Evolutionary conservation across 2,797 vertebrate species (phyloP).

Genomic region (Sparidentex hasta): DNA sequence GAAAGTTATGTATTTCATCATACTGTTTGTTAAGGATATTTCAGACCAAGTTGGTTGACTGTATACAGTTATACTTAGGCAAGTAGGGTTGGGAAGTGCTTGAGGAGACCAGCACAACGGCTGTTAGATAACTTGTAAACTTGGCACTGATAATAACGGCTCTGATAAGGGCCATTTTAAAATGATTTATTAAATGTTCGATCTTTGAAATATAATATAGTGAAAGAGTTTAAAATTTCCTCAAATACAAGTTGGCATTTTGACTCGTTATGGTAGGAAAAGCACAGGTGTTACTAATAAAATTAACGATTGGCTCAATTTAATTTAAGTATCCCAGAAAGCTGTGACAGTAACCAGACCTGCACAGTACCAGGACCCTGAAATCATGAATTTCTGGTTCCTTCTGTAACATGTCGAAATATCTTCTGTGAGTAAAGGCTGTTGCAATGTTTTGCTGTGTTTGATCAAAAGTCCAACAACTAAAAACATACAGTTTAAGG

Average conservation of each 20-base stretch:
- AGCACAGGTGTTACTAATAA: too few species aligned
- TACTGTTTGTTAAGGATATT: background rate
- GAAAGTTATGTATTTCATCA: background rate
- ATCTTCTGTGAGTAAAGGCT: background rate
- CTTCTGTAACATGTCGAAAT: background rate
- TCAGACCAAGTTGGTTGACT: background rate
- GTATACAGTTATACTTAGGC: background rate
- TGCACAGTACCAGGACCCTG: too few species aligned
- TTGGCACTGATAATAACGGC: background rate
- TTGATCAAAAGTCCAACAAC: background rate
- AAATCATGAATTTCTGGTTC: background rate
- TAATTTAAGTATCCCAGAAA: too few species aligned
- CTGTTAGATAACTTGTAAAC: background rate
- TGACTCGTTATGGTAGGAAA: too few species aligned
- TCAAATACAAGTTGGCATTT: too few species aligned
- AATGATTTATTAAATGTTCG: background rate
- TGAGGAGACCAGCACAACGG: background rate
- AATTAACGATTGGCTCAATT: too few species aligned
- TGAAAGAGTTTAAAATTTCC: background rate
- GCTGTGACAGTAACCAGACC: too few species aligned
- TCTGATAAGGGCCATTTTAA: background rate
- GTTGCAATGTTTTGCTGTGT: background rate
- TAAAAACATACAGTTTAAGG: background rate
- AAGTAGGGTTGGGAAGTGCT: background rate
- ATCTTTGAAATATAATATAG: background rate